Conservation (phyloP, 2,888 invertebrate genomes). For the Coleophora flavipennella region DNA sequence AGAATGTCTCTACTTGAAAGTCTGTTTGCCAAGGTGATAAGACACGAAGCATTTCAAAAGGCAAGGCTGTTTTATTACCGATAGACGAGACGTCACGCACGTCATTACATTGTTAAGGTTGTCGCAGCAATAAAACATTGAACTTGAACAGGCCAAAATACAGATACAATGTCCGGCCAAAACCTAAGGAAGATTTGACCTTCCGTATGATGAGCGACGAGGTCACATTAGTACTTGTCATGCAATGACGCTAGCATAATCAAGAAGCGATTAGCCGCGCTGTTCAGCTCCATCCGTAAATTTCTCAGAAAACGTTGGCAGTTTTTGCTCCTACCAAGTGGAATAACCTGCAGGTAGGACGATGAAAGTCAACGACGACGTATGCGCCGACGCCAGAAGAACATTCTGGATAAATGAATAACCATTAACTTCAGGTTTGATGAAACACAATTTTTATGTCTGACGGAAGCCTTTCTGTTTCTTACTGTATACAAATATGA, state of each 20-base stretch:
- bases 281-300: conserved; percentile 25
- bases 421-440: conserved; percentile 27
- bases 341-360: conserved; percentile 64
- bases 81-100: background rate
- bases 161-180: conserved; percentile 16
- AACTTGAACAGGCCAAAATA: conserved; percentile 15
- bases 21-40: no score
- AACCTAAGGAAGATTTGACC: conserved; percentile 32
- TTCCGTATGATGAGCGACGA: conserved; percentile 17
- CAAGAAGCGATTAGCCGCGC: conserved; percentile 26
- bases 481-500: no score
- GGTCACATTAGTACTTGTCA: conserved; percentile 33
- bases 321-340: conserved; percentile 54
- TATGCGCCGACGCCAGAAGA: conserved; percentile 14
- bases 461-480: no score
- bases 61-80: no score
- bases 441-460: no score
- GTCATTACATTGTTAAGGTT: no score
- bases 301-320: conserved; percentile 35
- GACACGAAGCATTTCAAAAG: no score
- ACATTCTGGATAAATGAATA: conserved; percentile 45
- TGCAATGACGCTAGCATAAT: conserved; percentile 19
- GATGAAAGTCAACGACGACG: conserved; percentile 48
- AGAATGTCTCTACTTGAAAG: no score
- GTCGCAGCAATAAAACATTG: conserved; percentile 10